Percentiles rank a stretch among this genome's conserved stretches.
Evolutionary conservation across 2,888 invertebrate species (phyloP).

Genomic region (Epiblema foenella): DNA sequence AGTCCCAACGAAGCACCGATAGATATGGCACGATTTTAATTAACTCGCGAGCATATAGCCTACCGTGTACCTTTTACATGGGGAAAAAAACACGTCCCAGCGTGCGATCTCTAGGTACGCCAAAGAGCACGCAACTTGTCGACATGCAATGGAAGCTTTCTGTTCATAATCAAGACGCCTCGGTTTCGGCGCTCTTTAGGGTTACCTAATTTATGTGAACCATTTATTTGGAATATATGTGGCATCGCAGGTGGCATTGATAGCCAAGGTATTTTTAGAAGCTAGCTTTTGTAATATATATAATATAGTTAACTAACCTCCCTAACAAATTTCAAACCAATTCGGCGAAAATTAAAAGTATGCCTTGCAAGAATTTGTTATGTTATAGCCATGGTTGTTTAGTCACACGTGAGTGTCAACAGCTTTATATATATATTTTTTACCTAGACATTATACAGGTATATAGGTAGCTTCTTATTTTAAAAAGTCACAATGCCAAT

Average conservation of each 20-base stretch:
- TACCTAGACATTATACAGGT: too few relatives aligned
- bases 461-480: too few relatives aligned
- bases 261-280: too few relatives aligned
- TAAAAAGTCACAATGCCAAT: too few relatives aligned
- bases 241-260: not conserved
- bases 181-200: constrained; percentile 59
- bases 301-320: too few relatives aligned
- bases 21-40: constrained; percentile 43
- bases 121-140: constrained; percentile 70
- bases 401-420: too few relatives aligned
- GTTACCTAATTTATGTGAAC: constrained; percentile 4
- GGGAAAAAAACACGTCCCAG: constrained; percentile 60
- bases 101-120: constrained; percentile 60
- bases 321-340: too few relatives aligned
- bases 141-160: constrained; percentile 69
- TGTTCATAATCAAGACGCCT: constrained; percentile 61
- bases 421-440: too few relatives aligned
- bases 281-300: too few relatives aligned
- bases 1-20: constrained; percentile 25
- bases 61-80: constrained; percentile 38
- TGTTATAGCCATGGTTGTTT: too few relatives aligned
- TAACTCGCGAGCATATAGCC: constrained; percentile 40
- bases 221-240: not conserved
- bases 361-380: too few relatives aligned
- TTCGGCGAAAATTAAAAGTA: too few relatives aligned